Conservation (phyloP, 2,113 vertebrate species). For the Pollimyrus isidori region DNA sequence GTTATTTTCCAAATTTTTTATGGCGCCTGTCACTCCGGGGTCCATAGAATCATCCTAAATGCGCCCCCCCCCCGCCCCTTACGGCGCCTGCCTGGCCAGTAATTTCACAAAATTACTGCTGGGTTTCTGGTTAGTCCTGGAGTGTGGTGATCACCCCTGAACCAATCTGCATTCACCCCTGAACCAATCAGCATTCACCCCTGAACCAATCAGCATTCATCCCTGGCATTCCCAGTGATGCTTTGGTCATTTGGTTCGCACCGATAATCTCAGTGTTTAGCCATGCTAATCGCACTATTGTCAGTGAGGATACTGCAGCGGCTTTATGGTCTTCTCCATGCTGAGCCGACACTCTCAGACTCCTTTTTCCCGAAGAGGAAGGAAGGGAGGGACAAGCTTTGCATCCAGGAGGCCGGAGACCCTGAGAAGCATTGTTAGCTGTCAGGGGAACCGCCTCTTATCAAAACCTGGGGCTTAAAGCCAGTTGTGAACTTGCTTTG, state of each 20-base stretch:
- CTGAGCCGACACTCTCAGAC: slow-evolving; percentile 2
- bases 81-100: no score
- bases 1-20: no score
- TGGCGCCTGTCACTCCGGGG: no score
- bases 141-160: neutral
- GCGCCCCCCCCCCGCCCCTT: no score
- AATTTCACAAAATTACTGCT: neutral
- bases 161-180: neutral
- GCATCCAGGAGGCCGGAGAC: neutral
- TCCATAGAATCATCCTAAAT: no score
- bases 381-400: slow-evolving; percentile 14
- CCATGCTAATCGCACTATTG: neutral
- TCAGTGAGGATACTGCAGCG: neutral
- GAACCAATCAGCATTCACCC: neutral
- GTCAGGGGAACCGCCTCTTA: neutral
- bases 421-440: neutral
- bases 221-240: neutral
- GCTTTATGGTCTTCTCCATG: neutral
- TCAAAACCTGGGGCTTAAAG: neutral
- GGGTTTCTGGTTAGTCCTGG: neutral
- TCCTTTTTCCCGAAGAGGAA: slow-evolving; percentile 26
- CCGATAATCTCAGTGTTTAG: neutral
- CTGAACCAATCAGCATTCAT: neutral
- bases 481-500: neutral
- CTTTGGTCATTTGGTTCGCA: neutral